Evolutionary conservation across 2,113 vertebrate species (phyloP).

Genomic region (Gracilinanus agilis): DNA sequence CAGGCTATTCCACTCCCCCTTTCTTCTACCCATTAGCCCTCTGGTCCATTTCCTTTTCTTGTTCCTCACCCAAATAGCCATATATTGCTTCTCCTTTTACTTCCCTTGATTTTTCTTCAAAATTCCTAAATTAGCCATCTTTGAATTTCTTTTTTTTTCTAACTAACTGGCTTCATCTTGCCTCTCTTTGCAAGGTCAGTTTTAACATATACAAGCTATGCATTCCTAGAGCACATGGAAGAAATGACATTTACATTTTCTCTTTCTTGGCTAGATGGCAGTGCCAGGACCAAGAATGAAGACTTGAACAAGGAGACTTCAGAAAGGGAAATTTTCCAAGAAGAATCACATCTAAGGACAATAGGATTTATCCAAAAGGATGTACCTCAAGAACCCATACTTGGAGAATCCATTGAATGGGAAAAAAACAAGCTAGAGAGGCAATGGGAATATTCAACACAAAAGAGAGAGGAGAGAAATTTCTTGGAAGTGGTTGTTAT

Average conservation of each 20-base stretch:
- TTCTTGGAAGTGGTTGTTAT: neutral
- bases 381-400: neutral
- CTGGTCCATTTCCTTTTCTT: neutral
- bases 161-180: neutral
- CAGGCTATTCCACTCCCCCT: neutral
- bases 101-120: neutral
- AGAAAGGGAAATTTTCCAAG: neutral
- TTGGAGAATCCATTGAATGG: neutral
- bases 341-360: neutral
- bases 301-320: neutral
- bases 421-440: neutral
- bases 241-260: neutral
- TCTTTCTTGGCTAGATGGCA: neutral
- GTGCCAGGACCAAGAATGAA: neutral
- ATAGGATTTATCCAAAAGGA: neutral
- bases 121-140: neutral
- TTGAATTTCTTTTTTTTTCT: neutral
- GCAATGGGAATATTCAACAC: neutral
- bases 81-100: neutral
- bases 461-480: constrained; percentile 2
- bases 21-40: neutral
- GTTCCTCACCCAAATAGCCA: neutral
- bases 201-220: neutral
- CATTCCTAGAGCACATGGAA: neutral
- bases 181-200: neutral